Evolutionary conservation across 2,888 invertebrate species (phyloP).

Genomic region (Acanthoscelides obtectus): DNA sequence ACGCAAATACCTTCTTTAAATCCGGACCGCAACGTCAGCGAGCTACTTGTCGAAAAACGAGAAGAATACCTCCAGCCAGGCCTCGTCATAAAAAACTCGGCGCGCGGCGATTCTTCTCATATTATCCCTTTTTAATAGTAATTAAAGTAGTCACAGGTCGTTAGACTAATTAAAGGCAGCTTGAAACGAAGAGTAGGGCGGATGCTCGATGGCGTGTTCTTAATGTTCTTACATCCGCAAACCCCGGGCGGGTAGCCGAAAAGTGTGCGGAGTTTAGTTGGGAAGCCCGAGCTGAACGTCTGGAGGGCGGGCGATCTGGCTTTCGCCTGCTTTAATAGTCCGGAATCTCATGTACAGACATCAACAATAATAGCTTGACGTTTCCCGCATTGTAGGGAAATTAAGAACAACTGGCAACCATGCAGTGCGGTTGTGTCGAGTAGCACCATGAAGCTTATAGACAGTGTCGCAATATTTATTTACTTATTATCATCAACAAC

Average conservation of each 20-base stretch:
- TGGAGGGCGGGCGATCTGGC: neutral
- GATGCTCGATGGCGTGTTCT: neutral
- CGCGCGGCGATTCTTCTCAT: slow-evolving; percentile 6
- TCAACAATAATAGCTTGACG: no score
- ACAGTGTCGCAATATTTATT: no score
- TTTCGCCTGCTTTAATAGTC: no score
- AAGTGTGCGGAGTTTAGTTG: neutral
- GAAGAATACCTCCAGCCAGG: neutral
- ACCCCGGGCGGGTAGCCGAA: neutral
- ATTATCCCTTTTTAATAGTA: slow-evolving; percentile 14
- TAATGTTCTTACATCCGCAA: neutral
- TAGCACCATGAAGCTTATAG: no score
- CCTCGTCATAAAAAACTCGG: neutral
- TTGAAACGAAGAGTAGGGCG: neutral
- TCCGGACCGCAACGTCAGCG: neutral
- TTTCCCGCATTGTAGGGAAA: no score
- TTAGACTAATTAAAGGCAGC: slow-evolving; percentile 34
- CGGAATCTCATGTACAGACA: no score
- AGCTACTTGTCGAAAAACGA: neutral
- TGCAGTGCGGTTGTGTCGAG: no score
- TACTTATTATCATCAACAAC: no score
- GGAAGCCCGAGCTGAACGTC: neutral
- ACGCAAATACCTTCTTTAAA: neutral
- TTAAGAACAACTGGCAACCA: no score
- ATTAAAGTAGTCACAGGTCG: slow-evolving; percentile 35